A percentile compares a stretch with the other conserved stretches of the same genome.
phyloP scores from a whole-genome alignment of 2,113 vertebrate genomes.

The Beaufortia kweichowensis region DNA sequence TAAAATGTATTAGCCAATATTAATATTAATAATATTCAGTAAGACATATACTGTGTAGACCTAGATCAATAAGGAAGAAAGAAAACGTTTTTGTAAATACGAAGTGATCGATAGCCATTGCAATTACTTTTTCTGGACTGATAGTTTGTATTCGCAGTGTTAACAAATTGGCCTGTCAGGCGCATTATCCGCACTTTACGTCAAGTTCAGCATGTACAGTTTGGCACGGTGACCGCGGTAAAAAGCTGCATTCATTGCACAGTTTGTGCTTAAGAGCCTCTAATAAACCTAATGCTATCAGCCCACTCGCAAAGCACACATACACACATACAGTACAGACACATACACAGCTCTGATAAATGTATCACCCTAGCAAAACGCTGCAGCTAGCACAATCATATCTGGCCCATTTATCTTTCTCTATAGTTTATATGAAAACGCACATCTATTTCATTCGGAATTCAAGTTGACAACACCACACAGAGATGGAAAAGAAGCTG shows the following conservation, averaged over 20 bases:
- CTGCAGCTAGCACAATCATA: conserved; percentile 47
- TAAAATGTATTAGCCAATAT: neutral
- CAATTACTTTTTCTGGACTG: neutral
- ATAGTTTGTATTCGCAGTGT: neutral
- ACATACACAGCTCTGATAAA: conserved; percentile 43
- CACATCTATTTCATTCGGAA: neutral
- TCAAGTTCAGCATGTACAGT: conserved; percentile 1
- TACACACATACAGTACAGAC: neutral
- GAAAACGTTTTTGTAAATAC: neutral
- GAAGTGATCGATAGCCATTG: neutral
- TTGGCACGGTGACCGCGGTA: conserved; percentile 12
- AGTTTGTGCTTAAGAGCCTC: conserved; percentile 17
- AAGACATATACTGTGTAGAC: neutral
- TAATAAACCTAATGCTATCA: conserved; percentile 27
- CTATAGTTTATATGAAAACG: conserved; percentile 30
- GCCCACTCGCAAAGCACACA: conserved; percentile 10
- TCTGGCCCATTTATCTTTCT: conserved; percentile 53
- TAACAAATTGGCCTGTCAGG: conserved; percentile 19
- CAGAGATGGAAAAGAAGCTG: neutral
- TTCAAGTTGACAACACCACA: conserved; percentile 16
- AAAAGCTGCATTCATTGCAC: conserved; percentile 10
- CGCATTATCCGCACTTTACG: conserved; percentile 13
- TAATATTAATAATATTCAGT: neutral
- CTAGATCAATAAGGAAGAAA: neutral
- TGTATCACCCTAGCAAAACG: conserved; percentile 39